Evolutionary conservation across 2,113 vertebrate genomes (phyloP).

Genomic region (Corythornis madagascariensis): DNA sequence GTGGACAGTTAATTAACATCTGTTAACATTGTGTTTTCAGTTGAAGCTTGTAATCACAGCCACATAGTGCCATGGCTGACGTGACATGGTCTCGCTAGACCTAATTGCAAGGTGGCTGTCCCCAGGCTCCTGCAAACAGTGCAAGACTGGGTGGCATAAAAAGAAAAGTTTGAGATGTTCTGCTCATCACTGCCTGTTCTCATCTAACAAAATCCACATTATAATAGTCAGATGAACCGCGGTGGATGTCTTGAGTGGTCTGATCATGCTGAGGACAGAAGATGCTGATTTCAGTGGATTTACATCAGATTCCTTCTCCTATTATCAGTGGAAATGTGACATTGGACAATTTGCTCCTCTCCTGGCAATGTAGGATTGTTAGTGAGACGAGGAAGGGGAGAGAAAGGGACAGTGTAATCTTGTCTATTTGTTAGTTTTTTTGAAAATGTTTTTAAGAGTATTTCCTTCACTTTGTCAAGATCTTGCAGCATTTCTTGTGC

Average conservation of each 20-base stretch:
- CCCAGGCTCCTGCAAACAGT: not conserved
- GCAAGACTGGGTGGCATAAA: rapidly evolving
- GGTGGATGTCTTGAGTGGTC: not conserved
- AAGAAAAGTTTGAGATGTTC: not conserved
- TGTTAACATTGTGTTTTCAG: not conserved
- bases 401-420: not conserved
- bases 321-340: not conserved
- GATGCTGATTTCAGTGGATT: not conserved
- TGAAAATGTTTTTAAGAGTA: not conserved
- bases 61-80: not conserved
- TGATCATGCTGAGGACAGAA: not conserved
- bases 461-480: not conserved
- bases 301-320: not conserved
- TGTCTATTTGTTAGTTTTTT: not conserved
- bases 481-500: not conserved
- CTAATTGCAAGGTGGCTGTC: not conserved
- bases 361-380: not conserved
- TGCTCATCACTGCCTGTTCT: not conserved
- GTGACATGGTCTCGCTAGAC: not conserved
- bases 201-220: not conserved
- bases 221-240: rapidly evolving
- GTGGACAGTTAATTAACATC: not conserved
- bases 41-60: not conserved
- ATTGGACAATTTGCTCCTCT: not conserved
- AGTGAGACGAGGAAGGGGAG: not conserved